Base-by-base conservation (phyloP, 2,888 invertebrate genomes). In the Folsomia manolachei region DNA sequence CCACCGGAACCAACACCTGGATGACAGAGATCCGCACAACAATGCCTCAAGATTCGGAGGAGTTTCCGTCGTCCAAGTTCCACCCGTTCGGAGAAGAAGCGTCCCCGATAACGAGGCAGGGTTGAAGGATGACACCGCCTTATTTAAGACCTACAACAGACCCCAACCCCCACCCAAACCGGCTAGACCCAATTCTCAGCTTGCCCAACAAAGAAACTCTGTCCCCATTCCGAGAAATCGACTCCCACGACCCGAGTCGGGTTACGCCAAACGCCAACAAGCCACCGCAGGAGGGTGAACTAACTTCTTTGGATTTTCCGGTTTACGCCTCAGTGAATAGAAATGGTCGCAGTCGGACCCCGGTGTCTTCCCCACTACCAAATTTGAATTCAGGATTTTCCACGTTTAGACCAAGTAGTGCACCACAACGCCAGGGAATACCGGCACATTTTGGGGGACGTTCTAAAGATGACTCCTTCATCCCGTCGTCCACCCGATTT, bases 241-340 rank as follows among this genome's bases (percentile, higher is more conserved):
- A 2, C 9, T 14, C 11, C 60, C 56, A 0, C 68, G 63, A 69
- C 24, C 60, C 1, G 21, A 4, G 1, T 60, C 25, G 19, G 66
- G 63, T 0, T 72, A 69, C 14, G 70, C 72, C 18, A 72, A 69
- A 52, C 39, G 14, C 14, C 14, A n/a, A n/a, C n/a, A n/a, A n/a
- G n/a, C n/a, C n/a, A n/a, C n/a, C n/a, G n/a, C n/a, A n/a, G 51
- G 51, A 51, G 18, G 18, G 9, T 18, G 9, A 51, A 18, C 9
- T 51, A 11, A 51, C 18, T 51, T 51, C 9, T 63, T 24, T 18
- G 4, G 27, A 23, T 63, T 63, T 70, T 1, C 78, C 78, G 0
- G 69, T 77, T 24, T 78, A 78, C 60, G 78, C 78, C 1, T 74
- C 76, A 7, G 78, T 78, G 1, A 73, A 66, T 68, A 63, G 78